A percentile compares a stretch with the other conserved stretches of the same genome.
These are phyloP conservation scores for Equus quagga DNA, from an alignment of 2,113 vertebrate species.

Conservation along the genomic window DNA sequence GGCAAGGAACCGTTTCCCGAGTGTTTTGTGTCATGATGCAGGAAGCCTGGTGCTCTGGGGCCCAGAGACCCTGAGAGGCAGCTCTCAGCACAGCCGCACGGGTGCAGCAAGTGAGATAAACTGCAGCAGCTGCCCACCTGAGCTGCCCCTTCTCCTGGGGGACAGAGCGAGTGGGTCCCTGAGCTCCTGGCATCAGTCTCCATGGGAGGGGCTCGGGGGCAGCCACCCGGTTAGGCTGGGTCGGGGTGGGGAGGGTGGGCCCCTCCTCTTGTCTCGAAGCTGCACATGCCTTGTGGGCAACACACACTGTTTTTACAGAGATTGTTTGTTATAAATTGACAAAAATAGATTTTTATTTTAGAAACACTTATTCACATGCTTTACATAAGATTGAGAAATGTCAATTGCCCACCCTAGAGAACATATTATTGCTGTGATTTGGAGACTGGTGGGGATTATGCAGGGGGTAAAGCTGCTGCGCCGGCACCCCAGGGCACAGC, in stretches of 20 bases:
- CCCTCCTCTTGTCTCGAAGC: background rate
- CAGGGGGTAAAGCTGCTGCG: background rate
- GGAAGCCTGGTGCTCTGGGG: background rate
- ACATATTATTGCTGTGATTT: background rate
- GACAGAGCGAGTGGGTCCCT: background rate
- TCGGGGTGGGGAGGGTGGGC: background rate
- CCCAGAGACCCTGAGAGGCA: too few relatives aligned
- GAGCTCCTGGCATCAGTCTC: background rate
- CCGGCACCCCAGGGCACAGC: background rate
- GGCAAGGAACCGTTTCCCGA: background rate
- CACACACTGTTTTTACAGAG: background rate
- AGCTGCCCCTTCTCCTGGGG: background rate
- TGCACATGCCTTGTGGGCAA: background rate
- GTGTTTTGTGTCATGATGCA: background rate
- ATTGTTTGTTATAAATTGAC: background rate
- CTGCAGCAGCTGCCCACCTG: background rate
- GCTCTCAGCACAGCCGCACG: background rate
- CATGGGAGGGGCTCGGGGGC: background rate
- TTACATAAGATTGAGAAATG: conserved; percentile 25
- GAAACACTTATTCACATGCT: background rate
- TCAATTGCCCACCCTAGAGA: background rate
- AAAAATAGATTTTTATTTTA: conserved; percentile 30
- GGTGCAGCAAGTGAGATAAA: background rate
- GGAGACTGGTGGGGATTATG: background rate
- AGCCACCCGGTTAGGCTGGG: background rate